phyloP scores from a whole-genome alignment of 2,888 invertebrate genomes.

The Electrophaes corylata region DNA sequence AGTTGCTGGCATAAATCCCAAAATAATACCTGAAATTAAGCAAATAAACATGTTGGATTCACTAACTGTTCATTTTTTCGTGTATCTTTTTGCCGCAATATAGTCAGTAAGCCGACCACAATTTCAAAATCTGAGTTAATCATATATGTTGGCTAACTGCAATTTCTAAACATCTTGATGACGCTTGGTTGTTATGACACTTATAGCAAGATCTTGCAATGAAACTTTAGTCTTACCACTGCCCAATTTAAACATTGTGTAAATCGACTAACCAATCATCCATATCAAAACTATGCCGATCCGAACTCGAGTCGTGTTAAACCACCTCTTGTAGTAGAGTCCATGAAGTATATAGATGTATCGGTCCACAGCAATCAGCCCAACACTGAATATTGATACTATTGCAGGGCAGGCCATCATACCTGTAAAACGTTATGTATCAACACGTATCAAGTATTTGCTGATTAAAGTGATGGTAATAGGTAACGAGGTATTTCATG shows the following conservation, averaged over 20 bases:
- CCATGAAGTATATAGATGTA: conserved; percentile 87
- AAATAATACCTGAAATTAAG: conserved; percentile 71
- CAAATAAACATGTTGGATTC: not conserved
- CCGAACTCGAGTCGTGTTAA: conserved; percentile 83
- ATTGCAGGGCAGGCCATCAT: conserved; percentile 86
- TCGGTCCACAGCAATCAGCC: conserved; percentile 86
- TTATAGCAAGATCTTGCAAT: conserved; percentile 17
- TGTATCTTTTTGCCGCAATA: not conserved
- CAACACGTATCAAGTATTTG: not conserved
- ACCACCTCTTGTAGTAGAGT: conserved; percentile 85
- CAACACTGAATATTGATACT: conserved; percentile 86
- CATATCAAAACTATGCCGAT: conserved; percentile 82
- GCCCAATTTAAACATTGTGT: conserved; percentile 6
- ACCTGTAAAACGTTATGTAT: conserved; percentile 61
- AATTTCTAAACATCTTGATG: conserved; percentile 19
- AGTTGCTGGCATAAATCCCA: conserved; percentile 85
- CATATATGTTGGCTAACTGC: not conserved
- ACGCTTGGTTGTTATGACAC: conserved; percentile 8
- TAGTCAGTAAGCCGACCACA: not conserved
- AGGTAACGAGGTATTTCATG: too few species aligned
- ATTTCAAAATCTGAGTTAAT: conserved; percentile 10
- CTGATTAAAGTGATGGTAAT: too few species aligned
- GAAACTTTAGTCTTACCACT: not conserved
- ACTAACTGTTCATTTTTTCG: not conserved
- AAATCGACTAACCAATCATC: conserved; percentile 76